Evolutionary conservation across 2,113 vertebrate genomes (phyloP), one percentile per base, ranked within the genome.

Genomic region (Phalacrocorax carbo): DNA sequence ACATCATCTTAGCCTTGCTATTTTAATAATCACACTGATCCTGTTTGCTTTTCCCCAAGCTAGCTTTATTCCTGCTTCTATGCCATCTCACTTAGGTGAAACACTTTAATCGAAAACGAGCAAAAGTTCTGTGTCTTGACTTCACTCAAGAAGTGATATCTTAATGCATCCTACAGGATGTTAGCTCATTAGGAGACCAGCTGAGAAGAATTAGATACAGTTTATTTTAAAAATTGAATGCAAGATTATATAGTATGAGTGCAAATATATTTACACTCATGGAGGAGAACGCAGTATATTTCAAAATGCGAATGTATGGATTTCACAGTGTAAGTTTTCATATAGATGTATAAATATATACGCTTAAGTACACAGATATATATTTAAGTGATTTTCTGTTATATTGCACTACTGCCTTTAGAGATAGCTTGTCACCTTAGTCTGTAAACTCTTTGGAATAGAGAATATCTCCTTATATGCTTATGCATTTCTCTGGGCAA

Each of bases 401-500:
- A 44, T 22, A 54, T 49, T 70, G 38, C 15, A 9, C 34, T 83
- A 66, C 26, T 1, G 5, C 25, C 36, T 93, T 80, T 65, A 66
- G 51, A 91, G 22, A 62, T 10, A 48, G 15, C 5, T 81, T 75
- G 9, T 60, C 42, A 66, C 71, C 55, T 84, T 68, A 68, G 55
- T 51, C 38, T 76, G 48, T 29, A 93, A 91, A 68, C 40, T 84
- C 72, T 78, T 75, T 54, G 29, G 51, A 93, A 80, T 7, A 93
- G 13, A 94, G 65, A 86, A 27, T 44, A 79, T 79, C 27, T 91
- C 48, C 40, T 77, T 69, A 76, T 89, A 96, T 32, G 34, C 70
- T 87, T 91, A 89, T 79, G 69, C 40, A 79, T 91, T 96, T 94
- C 65, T 84, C 57, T 64, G n/a, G 34, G 60, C 86, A 92, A 88